Conservation (phyloP, 2,888 invertebrate genomes). For the Cheiracanthium punctorium region DNA sequence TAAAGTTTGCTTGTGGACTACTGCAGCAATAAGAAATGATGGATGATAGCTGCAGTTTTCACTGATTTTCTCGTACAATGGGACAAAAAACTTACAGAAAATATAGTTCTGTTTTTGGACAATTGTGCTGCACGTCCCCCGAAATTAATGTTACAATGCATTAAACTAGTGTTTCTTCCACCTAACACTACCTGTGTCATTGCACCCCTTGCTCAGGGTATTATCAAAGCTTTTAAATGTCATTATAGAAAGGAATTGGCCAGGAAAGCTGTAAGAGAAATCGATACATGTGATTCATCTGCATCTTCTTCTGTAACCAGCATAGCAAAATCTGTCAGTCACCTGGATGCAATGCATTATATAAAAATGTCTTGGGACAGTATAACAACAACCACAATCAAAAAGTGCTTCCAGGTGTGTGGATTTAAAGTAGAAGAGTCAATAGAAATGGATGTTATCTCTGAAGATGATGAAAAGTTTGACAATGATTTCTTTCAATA, state of each 20-base stretch:
- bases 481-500: too few species aligned
- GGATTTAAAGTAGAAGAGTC: too few species aligned
- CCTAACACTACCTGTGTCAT: background rate
- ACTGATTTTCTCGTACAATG: background rate
- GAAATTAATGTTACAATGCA: background rate
- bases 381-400: too few species aligned
- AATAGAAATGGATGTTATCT: too few species aligned
- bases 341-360: background rate
- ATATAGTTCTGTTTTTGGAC: background rate
- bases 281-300: background rate
- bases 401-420: too few species aligned
- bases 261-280: background rate
- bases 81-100: background rate
- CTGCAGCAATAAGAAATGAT: background rate
- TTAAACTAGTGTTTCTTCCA: background rate
- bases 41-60: background rate
- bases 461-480: too few species aligned
- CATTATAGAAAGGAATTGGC: too few species aligned
- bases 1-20: background rate
- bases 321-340: background rate
- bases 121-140: background rate
- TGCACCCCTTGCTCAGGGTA: background rate
- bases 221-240: background rate
- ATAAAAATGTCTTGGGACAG: too few species aligned
- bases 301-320: background rate